Evolutionary conservation across 2,113 vertebrate species (phyloP).

Genomic region (Phaethornis superciliosus): DNA sequence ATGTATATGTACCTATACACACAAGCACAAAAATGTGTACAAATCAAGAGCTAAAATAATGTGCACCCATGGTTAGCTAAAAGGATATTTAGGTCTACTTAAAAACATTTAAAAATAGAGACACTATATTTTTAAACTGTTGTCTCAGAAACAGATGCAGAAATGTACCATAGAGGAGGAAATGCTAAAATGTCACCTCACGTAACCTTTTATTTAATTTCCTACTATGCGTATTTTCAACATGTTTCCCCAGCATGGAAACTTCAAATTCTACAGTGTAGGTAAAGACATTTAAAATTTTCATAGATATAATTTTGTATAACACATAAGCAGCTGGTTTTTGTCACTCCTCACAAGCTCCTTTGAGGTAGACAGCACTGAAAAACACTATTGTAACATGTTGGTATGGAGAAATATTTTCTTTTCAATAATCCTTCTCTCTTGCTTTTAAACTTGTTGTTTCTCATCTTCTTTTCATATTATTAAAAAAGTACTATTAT

Average conservation of each 20-base stretch:
- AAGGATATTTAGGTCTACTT: neutral
- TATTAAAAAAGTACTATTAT: neutral
- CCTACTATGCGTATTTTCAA: neutral
- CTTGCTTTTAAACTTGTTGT: neutral
- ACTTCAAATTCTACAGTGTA: neutral
- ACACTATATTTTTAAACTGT: conserved; percentile 4
- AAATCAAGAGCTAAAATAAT: neutral
- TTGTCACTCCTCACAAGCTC: neutral
- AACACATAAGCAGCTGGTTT: neutral
- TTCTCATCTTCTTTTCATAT: neutral
- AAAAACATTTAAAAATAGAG: conserved; percentile 17
- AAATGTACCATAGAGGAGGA: neutral
- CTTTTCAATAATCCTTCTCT: neutral
- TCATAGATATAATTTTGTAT: neutral
- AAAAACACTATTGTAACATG: neutral
- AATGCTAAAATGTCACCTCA: neutral
- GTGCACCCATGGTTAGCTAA: neutral
- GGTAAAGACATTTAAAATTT: neutral
- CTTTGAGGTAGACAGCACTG: neutral
- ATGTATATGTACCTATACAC: neutral
- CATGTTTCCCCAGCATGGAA: neutral
- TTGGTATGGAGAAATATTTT: neutral
- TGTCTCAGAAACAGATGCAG: neutral
- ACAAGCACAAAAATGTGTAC: neutral
- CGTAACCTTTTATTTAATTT: neutral